These are phyloP conservation scores for Drosophila sulfurigaster DNA, from an alignment of 1,140 invertebrate species.

Conservation along the genomic window DNA sequence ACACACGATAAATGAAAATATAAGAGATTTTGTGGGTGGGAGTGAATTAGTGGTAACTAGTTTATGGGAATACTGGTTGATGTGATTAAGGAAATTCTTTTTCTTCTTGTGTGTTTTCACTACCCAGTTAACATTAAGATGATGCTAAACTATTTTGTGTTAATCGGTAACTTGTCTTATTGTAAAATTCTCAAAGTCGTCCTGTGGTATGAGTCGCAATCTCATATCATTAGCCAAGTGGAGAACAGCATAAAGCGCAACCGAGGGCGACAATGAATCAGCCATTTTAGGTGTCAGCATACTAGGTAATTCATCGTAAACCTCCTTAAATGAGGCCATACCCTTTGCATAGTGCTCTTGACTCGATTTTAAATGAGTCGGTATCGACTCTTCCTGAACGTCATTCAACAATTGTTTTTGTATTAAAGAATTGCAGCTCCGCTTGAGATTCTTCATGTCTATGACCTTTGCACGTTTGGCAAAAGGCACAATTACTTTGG, in stretches of 20 bases:
- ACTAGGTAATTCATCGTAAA: slow-evolving; percentile 87
- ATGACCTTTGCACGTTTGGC: slow-evolving; percentile 90
- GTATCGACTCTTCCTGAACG: slow-evolving; percentile 50
- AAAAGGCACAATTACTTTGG: slow-evolving; percentile 88
- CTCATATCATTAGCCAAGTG: slow-evolving; percentile 91
- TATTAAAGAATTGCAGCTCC: slow-evolving; percentile 86
- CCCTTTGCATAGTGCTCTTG: slow-evolving; percentile 65
- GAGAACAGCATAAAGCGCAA: slow-evolving; percentile 90
- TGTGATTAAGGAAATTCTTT: slow-evolving; percentile 23
- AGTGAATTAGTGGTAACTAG: neutral
- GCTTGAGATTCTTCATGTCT: slow-evolving; percentile 91
- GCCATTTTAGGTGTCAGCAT: slow-evolving; percentile 86
- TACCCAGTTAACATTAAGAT: neutral
- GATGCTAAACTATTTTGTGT: neutral
- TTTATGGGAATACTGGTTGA: slow-evolving; percentile 49
- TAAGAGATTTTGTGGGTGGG: slow-evolving; percentile 6
- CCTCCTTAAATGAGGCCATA: slow-evolving; percentile 81
- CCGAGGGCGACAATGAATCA: slow-evolving; percentile 89
- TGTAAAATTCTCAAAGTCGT: slow-evolving; percentile 72
- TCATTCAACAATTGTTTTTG: slow-evolving; percentile 64
- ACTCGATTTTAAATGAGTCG: slow-evolving; percentile 46
- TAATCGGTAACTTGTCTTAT: slow-evolving; percentile 74
- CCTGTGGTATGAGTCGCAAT: slow-evolving; percentile 70
- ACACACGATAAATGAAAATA: neutral
- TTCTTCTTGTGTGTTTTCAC: neutral